Evolutionary conservation across 2,888 invertebrate species (phyloP).

Genomic region (Emmelina monodactyla): DNA sequence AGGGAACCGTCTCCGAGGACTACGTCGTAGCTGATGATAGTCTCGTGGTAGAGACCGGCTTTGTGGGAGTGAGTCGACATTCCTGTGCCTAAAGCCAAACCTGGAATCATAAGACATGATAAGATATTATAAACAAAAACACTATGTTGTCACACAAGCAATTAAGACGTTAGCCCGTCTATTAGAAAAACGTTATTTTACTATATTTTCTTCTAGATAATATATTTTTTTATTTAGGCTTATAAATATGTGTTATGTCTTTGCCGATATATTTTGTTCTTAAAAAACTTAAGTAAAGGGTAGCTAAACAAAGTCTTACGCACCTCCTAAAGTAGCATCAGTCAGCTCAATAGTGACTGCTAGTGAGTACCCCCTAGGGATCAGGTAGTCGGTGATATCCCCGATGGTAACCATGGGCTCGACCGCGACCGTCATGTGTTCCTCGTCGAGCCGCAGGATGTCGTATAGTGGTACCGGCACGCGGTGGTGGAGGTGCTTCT

Average conservation of each 20-base stretch:
- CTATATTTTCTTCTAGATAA: no score
- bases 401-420: constrained; percentile 75
- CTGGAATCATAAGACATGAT: constrained; percentile 21
- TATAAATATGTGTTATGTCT: no score
- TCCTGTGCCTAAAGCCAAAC: constrained; percentile 73
- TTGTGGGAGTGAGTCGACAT: constrained; percentile 79
- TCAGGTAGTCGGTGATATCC: constrained; percentile 69
- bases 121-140: no score
- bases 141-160: no score
- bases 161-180: no score
- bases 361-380: constrained; percentile 71
- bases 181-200: no score
- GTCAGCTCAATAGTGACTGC: constrained; percentile 74
- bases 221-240: no score
- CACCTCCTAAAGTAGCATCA: constrained; percentile 73
- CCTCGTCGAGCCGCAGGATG: constrained; percentile 66
- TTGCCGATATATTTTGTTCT: no score
- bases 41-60: constrained; percentile 74
- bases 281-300: no score
- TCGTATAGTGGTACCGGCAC: constrained; percentile 69
- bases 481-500: constrained; percentile 69
- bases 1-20: constrained; percentile 69
- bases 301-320: constrained; percentile 3
- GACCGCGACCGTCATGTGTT: constrained; percentile 65
- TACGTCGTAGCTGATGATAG: constrained; percentile 70